These are phyloP conservation scores for Malachius bipustulatus DNA, from an alignment of 2,888 invertebrate species.

Conservation along the genomic window DNA sequence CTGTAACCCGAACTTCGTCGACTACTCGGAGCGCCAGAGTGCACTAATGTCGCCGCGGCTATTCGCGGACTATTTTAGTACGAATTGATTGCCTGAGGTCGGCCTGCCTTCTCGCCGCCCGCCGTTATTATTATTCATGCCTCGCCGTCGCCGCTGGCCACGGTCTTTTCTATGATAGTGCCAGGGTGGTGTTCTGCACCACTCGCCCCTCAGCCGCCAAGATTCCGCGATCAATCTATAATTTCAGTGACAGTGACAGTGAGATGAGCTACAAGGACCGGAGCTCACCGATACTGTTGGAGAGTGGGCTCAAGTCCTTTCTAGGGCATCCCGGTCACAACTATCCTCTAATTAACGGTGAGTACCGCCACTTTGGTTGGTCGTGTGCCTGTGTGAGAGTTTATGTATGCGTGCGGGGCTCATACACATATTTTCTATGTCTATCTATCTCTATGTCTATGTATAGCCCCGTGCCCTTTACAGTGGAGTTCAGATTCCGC, in stretches of 20 bases:
- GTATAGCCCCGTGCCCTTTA: no score
- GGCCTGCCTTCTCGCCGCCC: conserved; percentile 12
- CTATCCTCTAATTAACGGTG: conserved; percentile 67
- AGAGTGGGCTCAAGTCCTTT: conserved; percentile 78
- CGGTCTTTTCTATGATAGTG: conserved; percentile 22
- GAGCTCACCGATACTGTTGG: conserved; percentile 72
- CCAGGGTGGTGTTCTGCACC: conserved; percentile 20
- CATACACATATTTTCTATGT: no score
- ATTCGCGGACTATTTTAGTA: conserved; percentile 35
- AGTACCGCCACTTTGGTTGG: no score
- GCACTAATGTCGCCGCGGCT: conserved; percentile 34
- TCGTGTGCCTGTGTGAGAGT: no score
- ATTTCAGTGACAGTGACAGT: conserved; percentile 42
- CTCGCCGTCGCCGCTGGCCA: conserved; percentile 23
- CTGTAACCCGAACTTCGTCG: conserved; percentile 31
- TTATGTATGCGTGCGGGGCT: no score
- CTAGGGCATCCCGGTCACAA: conserved; percentile 73
- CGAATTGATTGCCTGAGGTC: conserved; percentile 34
- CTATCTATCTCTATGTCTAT: no score
- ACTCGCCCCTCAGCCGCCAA: conserved; percentile 30
- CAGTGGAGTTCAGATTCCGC: no score
- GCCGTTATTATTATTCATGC: conserved; percentile 28
- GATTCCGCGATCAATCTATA: conserved; percentile 37
- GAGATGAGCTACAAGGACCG: conserved; percentile 86
- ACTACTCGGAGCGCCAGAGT: conserved; percentile 30